Evolutionary conservation across 2,113 vertebrate genomes (phyloP).

Genomic region (Clarias batrachus): DNA sequence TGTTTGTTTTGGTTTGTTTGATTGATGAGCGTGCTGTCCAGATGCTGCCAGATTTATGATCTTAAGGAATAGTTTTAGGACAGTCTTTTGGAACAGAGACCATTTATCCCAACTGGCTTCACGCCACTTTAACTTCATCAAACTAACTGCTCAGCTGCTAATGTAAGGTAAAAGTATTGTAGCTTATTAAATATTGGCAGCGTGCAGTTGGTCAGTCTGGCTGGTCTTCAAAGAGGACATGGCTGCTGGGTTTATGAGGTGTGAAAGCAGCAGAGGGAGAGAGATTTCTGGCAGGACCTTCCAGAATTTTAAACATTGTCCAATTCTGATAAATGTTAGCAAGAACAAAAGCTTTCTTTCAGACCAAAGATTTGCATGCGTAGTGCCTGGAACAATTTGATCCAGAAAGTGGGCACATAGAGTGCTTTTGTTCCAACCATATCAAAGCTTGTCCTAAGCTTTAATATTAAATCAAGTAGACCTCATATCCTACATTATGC

Average conservation of each 20-base stretch:
- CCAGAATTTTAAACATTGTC: background rate
- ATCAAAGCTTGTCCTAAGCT: background rate
- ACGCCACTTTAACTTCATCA: conserved; percentile 1
- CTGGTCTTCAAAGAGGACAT: background rate
- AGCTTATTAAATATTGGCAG: background rate
- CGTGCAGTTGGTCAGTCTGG: background rate
- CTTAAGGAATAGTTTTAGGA: background rate
- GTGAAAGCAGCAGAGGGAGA: background rate
- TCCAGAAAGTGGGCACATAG: background rate
- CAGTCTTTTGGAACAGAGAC: background rate
- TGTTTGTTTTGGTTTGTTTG: background rate
- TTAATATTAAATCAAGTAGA: background rate
- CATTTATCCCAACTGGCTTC: background rate
- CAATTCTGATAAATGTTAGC: background rate
- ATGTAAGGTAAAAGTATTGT: background rate
- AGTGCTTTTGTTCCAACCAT: background rate
- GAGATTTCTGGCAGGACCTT: background rate
- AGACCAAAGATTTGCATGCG: background rate
- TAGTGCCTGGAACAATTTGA: background rate
- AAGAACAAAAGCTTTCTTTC: background rate
- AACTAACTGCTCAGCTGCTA: background rate
- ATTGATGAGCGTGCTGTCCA: background rate
- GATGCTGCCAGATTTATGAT: background rate
- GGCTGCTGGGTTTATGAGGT: background rate
- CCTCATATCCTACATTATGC: background rate